These are phyloP conservation scores for Antrozous pallidus DNA, from an alignment of 2,797 vertebrate species.

Conservation along the genomic window DNA sequence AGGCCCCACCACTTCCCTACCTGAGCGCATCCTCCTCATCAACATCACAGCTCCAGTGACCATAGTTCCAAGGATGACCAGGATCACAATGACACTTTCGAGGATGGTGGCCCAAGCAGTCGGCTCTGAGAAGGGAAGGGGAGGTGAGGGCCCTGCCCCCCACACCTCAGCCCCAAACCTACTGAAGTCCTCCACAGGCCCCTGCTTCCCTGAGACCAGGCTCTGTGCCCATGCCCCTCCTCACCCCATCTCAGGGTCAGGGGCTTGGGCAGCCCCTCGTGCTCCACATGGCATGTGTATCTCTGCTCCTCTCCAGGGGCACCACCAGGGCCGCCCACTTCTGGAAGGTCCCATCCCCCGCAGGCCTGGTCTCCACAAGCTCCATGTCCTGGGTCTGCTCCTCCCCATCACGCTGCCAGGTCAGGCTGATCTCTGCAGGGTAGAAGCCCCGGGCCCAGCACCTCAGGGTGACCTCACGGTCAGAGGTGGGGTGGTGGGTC, in stretches of 20 bases:
- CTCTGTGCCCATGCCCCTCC: neutral
- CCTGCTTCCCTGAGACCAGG: neutral
- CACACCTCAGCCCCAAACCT: too few relatives aligned
- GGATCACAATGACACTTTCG: too few relatives aligned
- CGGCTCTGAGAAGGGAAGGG: neutral
- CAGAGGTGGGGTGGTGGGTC: neutral
- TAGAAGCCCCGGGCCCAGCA: slow-evolving; percentile 31
- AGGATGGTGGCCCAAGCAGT: neutral
- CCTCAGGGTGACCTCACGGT: neutral
- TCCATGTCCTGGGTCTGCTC: too few relatives aligned
- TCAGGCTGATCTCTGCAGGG: too few relatives aligned
- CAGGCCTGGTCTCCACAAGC: too few relatives aligned
- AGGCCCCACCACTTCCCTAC: neutral
- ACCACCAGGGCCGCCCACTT: neutral
- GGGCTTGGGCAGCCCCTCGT: neutral
- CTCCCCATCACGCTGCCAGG: too few relatives aligned
- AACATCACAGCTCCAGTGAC: neutral
- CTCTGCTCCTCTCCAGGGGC: neutral
- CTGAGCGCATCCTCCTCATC: neutral
- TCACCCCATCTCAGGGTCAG: neutral
- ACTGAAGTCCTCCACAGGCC: neutral
- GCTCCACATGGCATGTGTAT: neutral
- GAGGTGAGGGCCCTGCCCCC: neutral
- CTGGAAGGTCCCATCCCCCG: too few relatives aligned
- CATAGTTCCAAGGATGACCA: too few relatives aligned